These are phyloP conservation scores for Menidia beryllina DNA, from an alignment of 2,113 vertebrate genomes.

Conservation along the genomic window DNA sequence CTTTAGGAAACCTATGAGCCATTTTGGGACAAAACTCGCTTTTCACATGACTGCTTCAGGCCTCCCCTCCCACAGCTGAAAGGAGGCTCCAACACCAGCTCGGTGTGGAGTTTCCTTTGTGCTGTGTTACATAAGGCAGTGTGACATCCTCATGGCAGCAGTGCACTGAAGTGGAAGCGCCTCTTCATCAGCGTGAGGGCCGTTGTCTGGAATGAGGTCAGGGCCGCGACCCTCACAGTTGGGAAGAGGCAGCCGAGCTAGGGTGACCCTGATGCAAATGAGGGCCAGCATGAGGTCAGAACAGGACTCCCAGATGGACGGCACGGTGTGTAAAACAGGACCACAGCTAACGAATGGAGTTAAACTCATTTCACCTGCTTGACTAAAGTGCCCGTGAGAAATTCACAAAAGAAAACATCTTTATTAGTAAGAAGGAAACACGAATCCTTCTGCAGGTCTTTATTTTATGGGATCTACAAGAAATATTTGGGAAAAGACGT, in stretches of 20 bases:
- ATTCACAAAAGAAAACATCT: too few species aligned
- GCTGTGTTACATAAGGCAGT: slow-evolving; percentile 14
- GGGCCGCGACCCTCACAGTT: slow-evolving; percentile 38
- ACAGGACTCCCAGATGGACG: too few species aligned
- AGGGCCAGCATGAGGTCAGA: slow-evolving; percentile 20
- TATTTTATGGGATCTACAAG: too few species aligned
- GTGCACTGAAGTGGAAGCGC: neutral
- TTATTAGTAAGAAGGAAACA: too few species aligned
- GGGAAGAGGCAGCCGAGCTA: slow-evolving; percentile 16
- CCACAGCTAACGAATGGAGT: too few species aligned
- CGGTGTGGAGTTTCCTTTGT: neutral
- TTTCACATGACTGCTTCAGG: neutral
- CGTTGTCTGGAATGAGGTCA: slow-evolving; percentile 33
- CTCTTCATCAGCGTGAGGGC: slow-evolving; percentile 19
- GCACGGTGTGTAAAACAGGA: too few species aligned
- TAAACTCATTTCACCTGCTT: too few species aligned
- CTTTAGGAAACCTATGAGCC: neutral
- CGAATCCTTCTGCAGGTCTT: too few species aligned
- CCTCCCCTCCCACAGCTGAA: neutral
- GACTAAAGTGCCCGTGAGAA: too few species aligned
- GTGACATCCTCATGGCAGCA: slow-evolving; percentile 1
- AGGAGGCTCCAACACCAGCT: neutral
- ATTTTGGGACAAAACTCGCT: neutral
- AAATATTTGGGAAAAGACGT: too few species aligned
- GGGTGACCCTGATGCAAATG: slow-evolving; percentile 24